Evolutionary conservation across 2,113 vertebrate genomes (phyloP).

Genomic region (Heliornis fulica): DNA sequence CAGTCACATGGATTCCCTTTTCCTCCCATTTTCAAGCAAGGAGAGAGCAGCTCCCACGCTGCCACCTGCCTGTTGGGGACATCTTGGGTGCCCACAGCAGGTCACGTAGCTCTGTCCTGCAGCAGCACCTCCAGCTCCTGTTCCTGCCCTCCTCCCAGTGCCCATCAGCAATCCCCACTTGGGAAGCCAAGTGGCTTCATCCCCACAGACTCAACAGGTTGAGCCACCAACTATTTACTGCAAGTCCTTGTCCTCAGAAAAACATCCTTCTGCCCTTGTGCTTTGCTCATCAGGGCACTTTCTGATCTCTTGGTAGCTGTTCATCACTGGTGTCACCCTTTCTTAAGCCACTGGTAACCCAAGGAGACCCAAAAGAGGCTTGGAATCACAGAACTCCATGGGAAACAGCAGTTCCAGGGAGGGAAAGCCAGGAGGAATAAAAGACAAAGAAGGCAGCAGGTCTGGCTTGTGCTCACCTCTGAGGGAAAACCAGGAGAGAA

Average conservation of each 20-base stretch:
- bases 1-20: not conserved
- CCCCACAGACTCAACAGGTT: not conserved
- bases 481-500: not conserved
- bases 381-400: not conserved
- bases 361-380: not conserved
- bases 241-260: not conserved
- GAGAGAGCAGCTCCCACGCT: not conserved
- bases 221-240: not conserved
- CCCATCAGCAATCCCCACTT: not conserved
- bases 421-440: not conserved
- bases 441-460: not conserved
- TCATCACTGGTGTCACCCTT: fast-evolving
- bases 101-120: fast-evolving
- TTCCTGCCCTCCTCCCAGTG: not conserved
- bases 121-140: not conserved
- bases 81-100: not conserved
- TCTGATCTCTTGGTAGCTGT: not conserved
- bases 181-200: not conserved
- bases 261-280: not conserved
- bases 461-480: not conserved
- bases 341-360: not conserved
- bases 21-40: not conserved
- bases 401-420: not conserved
- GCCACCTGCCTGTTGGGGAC: fast-evolving
- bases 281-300: not conserved